Percentiles rank a stretch among this genome's conserved stretches.
phyloP scores from a whole-genome alignment of 2,888 invertebrate genomes.

The Polydrusus pterygomalis region DNA sequence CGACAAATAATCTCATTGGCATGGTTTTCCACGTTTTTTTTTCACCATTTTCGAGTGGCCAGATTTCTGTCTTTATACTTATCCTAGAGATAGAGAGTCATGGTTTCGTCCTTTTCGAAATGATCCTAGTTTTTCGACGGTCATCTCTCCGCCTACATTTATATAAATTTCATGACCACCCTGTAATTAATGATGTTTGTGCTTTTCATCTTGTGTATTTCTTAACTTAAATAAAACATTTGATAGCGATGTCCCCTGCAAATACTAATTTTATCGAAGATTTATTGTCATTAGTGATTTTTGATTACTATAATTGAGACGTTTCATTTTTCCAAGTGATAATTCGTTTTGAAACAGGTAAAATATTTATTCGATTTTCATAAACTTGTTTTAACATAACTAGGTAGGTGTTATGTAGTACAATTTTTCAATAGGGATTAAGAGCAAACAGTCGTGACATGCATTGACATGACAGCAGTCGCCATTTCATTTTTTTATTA shows the following conservation, averaged over 20 bases:
- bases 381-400: not conserved
- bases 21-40: no score
- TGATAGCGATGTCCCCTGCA: slow-evolving; percentile 15
- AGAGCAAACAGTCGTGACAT: no score
- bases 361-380: not conserved
- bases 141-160: not conserved
- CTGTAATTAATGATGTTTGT: not conserved
- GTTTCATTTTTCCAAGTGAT: not conserved
- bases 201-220: not conserved
- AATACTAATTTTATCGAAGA: not conserved
- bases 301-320: slow-evolving; percentile 11
- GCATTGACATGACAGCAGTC: no score
- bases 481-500: no score
- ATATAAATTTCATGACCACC: not conserved
- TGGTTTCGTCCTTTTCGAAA: no score
- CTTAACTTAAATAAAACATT: slow-evolving; percentile 6
- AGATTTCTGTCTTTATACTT: no score
- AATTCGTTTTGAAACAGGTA: slow-evolving; percentile 10
- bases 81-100: no score
- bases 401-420: no score
- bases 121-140: not conserved
- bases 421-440: no score
- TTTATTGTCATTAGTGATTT: slow-evolving; percentile 10
- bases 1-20: no score
- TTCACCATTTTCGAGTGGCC: no score